These are phyloP conservation scores for Micromesistius poutassou DNA, from an alignment of 2,797 vertebrate species.

Conservation along the genomic window DNA sequence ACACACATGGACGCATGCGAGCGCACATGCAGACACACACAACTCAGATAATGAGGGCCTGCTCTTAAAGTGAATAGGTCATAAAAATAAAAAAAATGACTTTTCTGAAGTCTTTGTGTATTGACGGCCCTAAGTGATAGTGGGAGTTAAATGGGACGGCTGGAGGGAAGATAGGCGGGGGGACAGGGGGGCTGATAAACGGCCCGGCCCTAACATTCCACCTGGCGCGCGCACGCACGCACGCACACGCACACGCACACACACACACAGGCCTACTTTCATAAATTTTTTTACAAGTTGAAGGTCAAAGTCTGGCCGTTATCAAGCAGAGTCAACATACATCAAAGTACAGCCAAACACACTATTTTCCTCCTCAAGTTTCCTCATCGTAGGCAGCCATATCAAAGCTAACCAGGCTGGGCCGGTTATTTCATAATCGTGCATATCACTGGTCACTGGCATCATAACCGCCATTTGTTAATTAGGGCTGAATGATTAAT, in stretches of 20 bases:
- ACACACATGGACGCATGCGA: background rate
- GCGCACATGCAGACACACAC: background rate
- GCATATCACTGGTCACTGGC: too few species aligned
- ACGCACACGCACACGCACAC: background rate
- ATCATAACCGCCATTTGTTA: too few species aligned
- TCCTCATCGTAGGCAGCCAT: background rate
- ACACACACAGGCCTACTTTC: conserved; percentile 23
- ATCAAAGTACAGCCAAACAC: background rate
- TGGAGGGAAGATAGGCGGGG: background rate
- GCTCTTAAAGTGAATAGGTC: background rate
- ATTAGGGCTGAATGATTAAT: too few species aligned
- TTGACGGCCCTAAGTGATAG: background rate
- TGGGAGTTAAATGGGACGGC: background rate
- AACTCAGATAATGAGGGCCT: background rate
- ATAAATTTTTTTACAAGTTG: background rate
- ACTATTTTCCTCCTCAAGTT: background rate
- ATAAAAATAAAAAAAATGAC: background rate
- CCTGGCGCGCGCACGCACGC: background rate
- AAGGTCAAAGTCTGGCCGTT: background rate
- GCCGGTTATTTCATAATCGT: too few species aligned
- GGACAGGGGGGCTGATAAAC: background rate
- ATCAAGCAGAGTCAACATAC: background rate
- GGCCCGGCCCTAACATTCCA: background rate
- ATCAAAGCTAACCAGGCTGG: background rate
- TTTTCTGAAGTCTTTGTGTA: background rate